Evolutionary conservation across 37 sponge, comb jelly and placozoan species (phyloP).

Genomic region (Spongia lamella): DNA sequence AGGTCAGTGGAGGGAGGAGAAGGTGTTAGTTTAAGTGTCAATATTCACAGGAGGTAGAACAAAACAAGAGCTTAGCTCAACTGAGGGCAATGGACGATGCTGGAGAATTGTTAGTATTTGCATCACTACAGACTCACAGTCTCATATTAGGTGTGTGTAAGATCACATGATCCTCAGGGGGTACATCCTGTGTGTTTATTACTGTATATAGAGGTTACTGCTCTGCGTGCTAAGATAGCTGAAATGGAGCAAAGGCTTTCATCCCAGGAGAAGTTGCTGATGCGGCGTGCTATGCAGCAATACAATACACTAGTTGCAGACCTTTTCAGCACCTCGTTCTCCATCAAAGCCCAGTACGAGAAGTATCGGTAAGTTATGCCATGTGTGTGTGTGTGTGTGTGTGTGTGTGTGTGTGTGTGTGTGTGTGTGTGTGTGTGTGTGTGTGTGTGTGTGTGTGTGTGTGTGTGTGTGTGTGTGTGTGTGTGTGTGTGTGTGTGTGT

Average conservation of each 20-base stretch:
- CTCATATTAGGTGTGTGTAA: slow-evolving; percentile 45
- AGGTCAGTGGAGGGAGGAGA: slow-evolving; percentile 2
- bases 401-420: too few relatives aligned
- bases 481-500: too few relatives aligned
- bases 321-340: slow-evolving; percentile 32
- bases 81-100: not conserved
- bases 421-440: too few relatives aligned
- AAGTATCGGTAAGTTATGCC: slow-evolving; percentile 63
- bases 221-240: slow-evolving; percentile 39
- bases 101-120: slow-evolving; percentile 31
- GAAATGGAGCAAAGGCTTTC: slow-evolving; percentile 35
- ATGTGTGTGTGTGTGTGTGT: too few relatives aligned
- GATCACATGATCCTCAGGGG: not conserved
- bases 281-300: slow-evolving; percentile 17
- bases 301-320: slow-evolving; percentile 40
- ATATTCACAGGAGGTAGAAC: slow-evolving; percentile 51
- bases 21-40: not conserved
- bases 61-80: slow-evolving; percentile 16
- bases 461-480: too few relatives aligned
- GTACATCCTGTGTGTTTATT: not conserved
- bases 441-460: too few relatives aligned
- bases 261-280: slow-evolving; percentile 8
- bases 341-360: slow-evolving; percentile 52
- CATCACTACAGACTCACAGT: slow-evolving; percentile 44
- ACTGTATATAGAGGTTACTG: slow-evolving; percentile 53